These are phyloP conservation scores for Drosophila bipectinata DNA, from an alignment of 1,140 invertebrate species.

Conservation along the genomic window DNA sequence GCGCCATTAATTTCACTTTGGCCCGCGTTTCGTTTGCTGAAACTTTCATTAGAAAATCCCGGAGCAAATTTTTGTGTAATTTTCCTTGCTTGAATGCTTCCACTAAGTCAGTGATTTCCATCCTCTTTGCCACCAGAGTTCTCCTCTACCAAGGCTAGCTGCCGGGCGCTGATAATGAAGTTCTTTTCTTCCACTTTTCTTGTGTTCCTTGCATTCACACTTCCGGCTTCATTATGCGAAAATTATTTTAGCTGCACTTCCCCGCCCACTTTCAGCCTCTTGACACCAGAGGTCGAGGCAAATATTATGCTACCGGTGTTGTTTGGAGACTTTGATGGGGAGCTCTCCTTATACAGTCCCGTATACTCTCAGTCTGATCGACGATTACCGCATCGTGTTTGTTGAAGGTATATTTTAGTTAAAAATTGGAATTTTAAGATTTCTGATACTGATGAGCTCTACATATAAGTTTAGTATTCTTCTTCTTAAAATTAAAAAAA, in stretches of 20 bases:
- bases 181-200: conserved; percentile 67
- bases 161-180: conserved; percentile 68
- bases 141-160: conserved; percentile 15
- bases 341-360: conserved; percentile 4
- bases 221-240: conserved; percentile 80
- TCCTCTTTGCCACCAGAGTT: conserved; percentile 6
- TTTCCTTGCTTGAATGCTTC: conserved; percentile 61
- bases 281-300: conserved; percentile 25
- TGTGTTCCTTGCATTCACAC: conserved; percentile 75
- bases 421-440: too few species aligned
- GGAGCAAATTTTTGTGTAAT: conserved; percentile 74
- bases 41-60: conserved; percentile 80
- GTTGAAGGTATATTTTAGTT: neutral
- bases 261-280: neutral
- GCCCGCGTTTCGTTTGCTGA: conserved; percentile 62
- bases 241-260: conserved; percentile 81
- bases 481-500: neutral
- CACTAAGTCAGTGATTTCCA: conserved; percentile 21
- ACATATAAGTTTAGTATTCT: too few species aligned
- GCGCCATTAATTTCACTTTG: conserved; percentile 79
- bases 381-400: neutral
- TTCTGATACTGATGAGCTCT: too few species aligned
- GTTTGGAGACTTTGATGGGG: conserved; percentile 38
- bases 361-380: neutral
- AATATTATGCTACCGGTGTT: conserved; percentile 48